A percentile compares a stretch with the other conserved stretches of the same genome.
phyloP scores from a whole-genome alignment of 2,888 invertebrate genomes.

The Microplitis manilae region DNA sequence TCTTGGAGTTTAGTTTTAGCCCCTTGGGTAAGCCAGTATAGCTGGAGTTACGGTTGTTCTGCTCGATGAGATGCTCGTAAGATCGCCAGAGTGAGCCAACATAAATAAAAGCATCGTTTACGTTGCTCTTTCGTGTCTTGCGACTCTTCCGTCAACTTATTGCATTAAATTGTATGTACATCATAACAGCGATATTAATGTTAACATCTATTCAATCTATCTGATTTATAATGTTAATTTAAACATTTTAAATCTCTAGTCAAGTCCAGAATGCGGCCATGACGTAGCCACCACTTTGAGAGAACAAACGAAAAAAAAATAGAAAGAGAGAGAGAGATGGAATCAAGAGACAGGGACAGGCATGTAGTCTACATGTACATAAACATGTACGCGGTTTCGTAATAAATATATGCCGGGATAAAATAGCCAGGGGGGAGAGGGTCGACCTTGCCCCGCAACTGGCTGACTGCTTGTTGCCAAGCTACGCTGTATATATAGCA shows the following conservation, averaged over 20 bases:
- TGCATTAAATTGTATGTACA: constrained; percentile 4
- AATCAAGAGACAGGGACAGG: constrained; percentile 22
- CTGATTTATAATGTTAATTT: constrained; percentile 15
- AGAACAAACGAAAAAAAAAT: constrained; percentile 13
- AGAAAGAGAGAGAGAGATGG: constrained; percentile 16
- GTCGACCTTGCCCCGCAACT: constrained; percentile 69
- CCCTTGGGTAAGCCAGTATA: neutral
- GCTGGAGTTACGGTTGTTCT: constrained; percentile 39
- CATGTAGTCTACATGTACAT: constrained; percentile 24
- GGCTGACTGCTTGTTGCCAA: constrained; percentile 67
- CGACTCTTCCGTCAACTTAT: constrained; percentile 24
- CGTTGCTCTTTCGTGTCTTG: neutral
- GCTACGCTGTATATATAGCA: constrained; percentile 66
- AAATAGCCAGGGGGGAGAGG: constrained; percentile 63
- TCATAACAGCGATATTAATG: constrained; percentile 6
- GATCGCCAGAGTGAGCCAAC: too few relatives aligned
- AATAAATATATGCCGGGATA: constrained; percentile 68
- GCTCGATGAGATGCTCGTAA: constrained; percentile 34
- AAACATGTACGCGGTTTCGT: constrained; percentile 58
- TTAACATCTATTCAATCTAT: neutral
- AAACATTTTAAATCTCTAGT: constrained; percentile 2
- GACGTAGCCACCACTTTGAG: constrained; percentile 22
- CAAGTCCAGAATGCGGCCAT: constrained; percentile 34
- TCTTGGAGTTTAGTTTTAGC: neutral
- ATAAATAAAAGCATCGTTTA: neutral